Evolutionary conservation across 2,113 vertebrate genomes (phyloP).

Genomic region (Nothobranchius kuhntae): DNA sequence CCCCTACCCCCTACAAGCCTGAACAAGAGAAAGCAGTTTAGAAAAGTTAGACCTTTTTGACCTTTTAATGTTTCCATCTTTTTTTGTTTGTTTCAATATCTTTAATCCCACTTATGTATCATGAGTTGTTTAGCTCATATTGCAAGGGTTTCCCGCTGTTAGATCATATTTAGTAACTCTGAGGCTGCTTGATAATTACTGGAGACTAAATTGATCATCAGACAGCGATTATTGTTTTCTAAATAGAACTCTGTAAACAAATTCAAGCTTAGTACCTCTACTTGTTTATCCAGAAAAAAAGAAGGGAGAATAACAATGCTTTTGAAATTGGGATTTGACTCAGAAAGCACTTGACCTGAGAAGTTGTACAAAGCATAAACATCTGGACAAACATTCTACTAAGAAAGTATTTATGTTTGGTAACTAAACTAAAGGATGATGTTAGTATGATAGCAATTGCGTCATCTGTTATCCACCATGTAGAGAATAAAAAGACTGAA

Average conservation of each 20-base stretch:
- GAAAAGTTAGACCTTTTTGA: too few relatives aligned
- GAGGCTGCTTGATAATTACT: background rate
- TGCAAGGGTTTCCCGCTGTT: too few relatives aligned
- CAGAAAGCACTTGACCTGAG: slow-evolving; percentile 19
- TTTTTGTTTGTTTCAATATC: too few relatives aligned
- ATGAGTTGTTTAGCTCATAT: too few relatives aligned
- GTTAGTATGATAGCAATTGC: slow-evolving; percentile 32
- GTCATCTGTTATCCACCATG: slow-evolving; percentile 28
- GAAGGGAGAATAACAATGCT: background rate
- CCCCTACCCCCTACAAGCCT: too few relatives aligned
- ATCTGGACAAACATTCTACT: slow-evolving; percentile 2
- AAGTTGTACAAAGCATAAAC: background rate
- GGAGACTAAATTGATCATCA: background rate
- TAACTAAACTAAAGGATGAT: slow-evolving; percentile 22
- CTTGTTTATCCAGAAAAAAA: background rate
- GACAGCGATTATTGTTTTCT: background rate
- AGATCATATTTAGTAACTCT: too few relatives aligned
- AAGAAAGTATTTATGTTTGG: background rate
- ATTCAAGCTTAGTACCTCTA: background rate
- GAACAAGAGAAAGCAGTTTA: too few relatives aligned
- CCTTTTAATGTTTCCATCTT: too few relatives aligned
- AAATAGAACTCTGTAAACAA: background rate
- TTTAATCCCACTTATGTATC: too few relatives aligned
- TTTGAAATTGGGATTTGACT: slow-evolving; percentile 26
- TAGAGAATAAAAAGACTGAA: slow-evolving; percentile 34